phyloP scores from a whole-genome alignment of 2,797 vertebrate genomes.

The Novumbra hubbsi region DNA sequence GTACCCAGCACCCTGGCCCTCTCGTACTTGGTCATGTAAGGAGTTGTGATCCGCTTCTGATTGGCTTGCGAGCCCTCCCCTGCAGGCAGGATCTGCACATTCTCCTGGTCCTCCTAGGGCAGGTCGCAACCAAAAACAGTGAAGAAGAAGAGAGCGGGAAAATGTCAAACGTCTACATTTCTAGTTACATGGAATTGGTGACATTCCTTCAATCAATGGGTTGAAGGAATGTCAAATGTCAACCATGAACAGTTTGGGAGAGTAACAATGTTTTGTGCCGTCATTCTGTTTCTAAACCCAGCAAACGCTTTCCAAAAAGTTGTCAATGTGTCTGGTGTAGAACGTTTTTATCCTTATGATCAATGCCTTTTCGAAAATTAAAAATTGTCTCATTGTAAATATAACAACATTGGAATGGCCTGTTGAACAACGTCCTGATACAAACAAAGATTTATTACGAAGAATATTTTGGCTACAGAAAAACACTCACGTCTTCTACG shows the following conservation, averaged over 20 bases:
- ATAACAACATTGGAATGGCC: not conserved
- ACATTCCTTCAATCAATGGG: not conserved
- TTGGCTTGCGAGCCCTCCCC: constrained; percentile 90
- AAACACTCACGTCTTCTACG: constrained; percentile 82
- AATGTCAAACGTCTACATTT: not conserved
- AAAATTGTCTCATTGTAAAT: too few relatives aligned
- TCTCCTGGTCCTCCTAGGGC: constrained; percentile 89
- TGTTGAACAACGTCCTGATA: not conserved
- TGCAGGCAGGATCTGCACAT: constrained; percentile 92
- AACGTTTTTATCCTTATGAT: too few relatives aligned
- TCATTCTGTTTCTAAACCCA: too few relatives aligned
- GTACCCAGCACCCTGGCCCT: constrained; percentile 93
- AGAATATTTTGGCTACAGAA: not conserved
- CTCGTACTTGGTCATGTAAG: constrained; percentile 98
- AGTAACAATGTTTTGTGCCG: too few relatives aligned
- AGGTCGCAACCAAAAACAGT: not conserved
- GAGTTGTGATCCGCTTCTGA: constrained; percentile 95
- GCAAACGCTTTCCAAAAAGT: too few relatives aligned
- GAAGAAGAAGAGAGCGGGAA: not conserved
- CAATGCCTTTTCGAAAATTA: too few relatives aligned
- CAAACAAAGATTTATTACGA: not conserved
- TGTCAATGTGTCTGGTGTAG: too few relatives aligned
- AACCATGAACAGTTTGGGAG: too few relatives aligned
- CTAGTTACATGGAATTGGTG: not conserved
- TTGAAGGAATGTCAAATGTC: not conserved